These are phyloP conservation scores for Mastigias papua DNA, from an alignment of 30 jellyfish, hydroid and myxozoan species.

Conservation along the genomic window DNA sequence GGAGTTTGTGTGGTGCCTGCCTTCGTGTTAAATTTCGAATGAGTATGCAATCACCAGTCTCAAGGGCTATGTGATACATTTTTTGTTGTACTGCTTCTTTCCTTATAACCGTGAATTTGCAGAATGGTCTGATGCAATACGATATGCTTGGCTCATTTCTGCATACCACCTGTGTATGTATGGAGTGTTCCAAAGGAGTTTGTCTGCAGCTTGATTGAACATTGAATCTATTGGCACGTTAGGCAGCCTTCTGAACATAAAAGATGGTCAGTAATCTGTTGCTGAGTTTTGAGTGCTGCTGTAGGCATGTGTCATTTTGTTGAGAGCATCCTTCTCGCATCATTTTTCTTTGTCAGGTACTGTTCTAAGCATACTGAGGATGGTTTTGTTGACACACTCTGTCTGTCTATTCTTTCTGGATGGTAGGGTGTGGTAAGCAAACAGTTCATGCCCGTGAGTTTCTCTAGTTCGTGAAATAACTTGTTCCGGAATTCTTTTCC, in stretches of 20 bases:
- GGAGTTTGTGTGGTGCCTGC: conserved; percentile 42
- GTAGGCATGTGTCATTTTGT: conserved; percentile 26
- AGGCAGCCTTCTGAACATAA: conserved; percentile 24
- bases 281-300: background rate
- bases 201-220: background rate
- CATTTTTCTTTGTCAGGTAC: conserved; percentile 20
- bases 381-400: conserved; percentile 24
- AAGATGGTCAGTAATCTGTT: conserved; percentile 18
- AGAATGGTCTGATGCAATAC: conserved; percentile 32
- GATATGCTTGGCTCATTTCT: conserved; percentile 38
- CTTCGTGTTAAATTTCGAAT: conserved; percentile 1
- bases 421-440: conserved; percentile 28
- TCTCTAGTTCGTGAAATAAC: conserved; percentile 1
- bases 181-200: background rate
- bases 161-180: conserved; percentile 18
- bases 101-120: background rate
- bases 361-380: conserved; percentile 25
- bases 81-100: background rate
- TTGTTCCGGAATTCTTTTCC: conserved; percentile 41
- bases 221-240: conserved; percentile 34
- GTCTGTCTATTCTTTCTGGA: background rate
- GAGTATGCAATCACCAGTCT: conserved; percentile 29
- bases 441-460: background rate
- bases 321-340: background rate
- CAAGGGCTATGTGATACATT: no score